Conservation (phyloP, 2,888 invertebrate species). For the Oscheius sp. region DNA sequence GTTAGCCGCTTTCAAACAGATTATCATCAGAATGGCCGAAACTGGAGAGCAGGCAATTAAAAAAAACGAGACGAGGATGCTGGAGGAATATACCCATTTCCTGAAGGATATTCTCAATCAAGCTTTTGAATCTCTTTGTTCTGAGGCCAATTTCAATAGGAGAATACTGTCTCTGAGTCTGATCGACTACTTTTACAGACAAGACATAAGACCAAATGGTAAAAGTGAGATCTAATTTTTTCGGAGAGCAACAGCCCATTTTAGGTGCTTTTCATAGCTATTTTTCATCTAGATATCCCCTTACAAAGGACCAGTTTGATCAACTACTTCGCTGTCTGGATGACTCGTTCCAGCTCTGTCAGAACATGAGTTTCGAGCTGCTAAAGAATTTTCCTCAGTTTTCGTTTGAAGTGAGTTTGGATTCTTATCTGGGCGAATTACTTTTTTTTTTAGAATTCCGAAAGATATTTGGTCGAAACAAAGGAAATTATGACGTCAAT, state of each 20-base stretch:
- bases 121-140: slow-evolving; percentile 46
- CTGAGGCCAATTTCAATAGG: slow-evolving; percentile 50
- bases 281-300: slow-evolving; percentile 6
- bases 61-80: background rate
- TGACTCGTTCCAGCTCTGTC: slow-evolving; percentile 54
- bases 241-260: background rate
- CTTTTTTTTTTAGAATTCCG: background rate
- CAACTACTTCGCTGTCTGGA: slow-evolving; percentile 46
- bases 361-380: slow-evolving; percentile 39
- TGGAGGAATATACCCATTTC: slow-evolving; percentile 9
- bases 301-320: background rate
- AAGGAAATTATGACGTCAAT: slow-evolving; percentile 12
- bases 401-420: slow-evolving; percentile 4
- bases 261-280: background rate
- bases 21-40: slow-evolving; percentile 30
- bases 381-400: background rate
- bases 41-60: slow-evolving; percentile 1
- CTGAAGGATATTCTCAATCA: slow-evolving; percentile 37
- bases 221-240: slow-evolving; percentile 35
- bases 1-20: slow-evolving; percentile 45
- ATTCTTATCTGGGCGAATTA: background rate
- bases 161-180: slow-evolving; percentile 51
- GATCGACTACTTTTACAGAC: slow-evolving; percentile 46
- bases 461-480: background rate
- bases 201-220: slow-evolving; percentile 37